These are phyloP conservation scores for Apus apus DNA, from an alignment of 2,113 vertebrate genomes.

Conservation along the genomic window DNA sequence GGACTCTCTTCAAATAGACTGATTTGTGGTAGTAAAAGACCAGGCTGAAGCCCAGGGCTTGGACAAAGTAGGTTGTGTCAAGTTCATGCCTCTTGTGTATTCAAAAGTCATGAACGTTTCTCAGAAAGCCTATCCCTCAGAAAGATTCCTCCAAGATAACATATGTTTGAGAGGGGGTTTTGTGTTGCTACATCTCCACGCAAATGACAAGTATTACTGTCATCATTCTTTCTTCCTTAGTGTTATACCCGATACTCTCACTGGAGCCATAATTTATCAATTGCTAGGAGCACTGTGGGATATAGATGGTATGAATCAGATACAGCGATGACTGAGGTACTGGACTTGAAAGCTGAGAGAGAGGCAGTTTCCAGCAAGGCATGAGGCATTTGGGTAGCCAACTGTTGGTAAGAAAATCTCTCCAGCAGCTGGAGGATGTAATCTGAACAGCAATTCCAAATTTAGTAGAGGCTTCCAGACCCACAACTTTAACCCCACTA, in stretches of 20 bases:
- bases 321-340: not conserved
- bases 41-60: conserved; percentile 11
- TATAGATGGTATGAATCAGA: conserved; percentile 39
- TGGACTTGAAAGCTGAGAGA: conserved; percentile 44
- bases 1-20: not conserved
- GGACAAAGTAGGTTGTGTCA: conserved; percentile 15
- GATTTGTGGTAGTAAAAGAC: conserved; percentile 24
- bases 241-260: conserved; percentile 25
- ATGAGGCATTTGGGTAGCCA: conserved; percentile 37
- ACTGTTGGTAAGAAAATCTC: conserved; percentile 66
- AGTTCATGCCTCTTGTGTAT: conserved; percentile 16
- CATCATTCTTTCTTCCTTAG: conserved; percentile 51
- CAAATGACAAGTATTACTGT: conserved; percentile 46
- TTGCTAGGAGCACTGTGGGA: not conserved
- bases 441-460: conserved; percentile 36
- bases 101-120: conserved; percentile 40
- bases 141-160: conserved; percentile 34
- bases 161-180: not conserved
- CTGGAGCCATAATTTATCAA: conserved; percentile 45
- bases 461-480: conserved; percentile 29
- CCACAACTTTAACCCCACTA: not conserved
- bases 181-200: not conserved
- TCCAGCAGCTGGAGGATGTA: conserved; percentile 48
- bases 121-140: conserved; percentile 24
- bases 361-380: not conserved